phyloP scores from a whole-genome alignment of 2,888 invertebrate species.

The Caenorhabditis sinica region DNA sequence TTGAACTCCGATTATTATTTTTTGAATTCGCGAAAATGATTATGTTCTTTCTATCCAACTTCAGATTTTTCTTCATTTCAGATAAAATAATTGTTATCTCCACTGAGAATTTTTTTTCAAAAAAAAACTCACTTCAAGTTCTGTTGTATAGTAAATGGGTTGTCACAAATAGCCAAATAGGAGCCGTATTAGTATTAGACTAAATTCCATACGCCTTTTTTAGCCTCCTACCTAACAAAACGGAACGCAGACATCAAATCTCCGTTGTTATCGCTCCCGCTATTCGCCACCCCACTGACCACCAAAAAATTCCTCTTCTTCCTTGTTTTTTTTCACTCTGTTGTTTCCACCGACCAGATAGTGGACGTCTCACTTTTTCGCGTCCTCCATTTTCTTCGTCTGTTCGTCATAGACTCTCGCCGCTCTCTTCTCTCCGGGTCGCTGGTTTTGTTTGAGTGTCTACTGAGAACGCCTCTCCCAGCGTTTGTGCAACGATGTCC shows the following conservation, averaged over 20 bases:
- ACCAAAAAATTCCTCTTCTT: background rate
- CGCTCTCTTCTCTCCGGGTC: background rate
- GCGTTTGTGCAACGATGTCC: constrained; percentile 84
- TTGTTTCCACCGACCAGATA: background rate
- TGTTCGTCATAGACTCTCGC: constrained; percentile 1
- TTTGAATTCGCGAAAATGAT: too few relatives aligned
- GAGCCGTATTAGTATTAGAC: too few relatives aligned
- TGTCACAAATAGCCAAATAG: too few relatives aligned
- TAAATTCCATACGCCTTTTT: background rate
- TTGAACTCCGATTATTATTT: too few relatives aligned
- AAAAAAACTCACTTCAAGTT: too few relatives aligned
- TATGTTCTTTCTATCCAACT: too few relatives aligned
- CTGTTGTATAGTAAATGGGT: too few relatives aligned
- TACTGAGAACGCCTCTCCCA: constrained; percentile 32
- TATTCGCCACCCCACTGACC: constrained; percentile 4
- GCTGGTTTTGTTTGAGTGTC: constrained; percentile 37
- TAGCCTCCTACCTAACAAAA: background rate
- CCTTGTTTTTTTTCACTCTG: background rate
- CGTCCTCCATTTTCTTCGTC: background rate
- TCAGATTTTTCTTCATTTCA: too few relatives aligned
- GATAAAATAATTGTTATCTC: too few relatives aligned
- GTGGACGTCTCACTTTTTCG: too few relatives aligned
- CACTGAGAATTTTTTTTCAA: too few relatives aligned
- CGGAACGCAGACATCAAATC: background rate
- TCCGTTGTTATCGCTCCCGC: constrained; percentile 7